Base-by-base conservation (phyloP, 2,888 invertebrate species). In the Agrochola circellaris region DNA sequence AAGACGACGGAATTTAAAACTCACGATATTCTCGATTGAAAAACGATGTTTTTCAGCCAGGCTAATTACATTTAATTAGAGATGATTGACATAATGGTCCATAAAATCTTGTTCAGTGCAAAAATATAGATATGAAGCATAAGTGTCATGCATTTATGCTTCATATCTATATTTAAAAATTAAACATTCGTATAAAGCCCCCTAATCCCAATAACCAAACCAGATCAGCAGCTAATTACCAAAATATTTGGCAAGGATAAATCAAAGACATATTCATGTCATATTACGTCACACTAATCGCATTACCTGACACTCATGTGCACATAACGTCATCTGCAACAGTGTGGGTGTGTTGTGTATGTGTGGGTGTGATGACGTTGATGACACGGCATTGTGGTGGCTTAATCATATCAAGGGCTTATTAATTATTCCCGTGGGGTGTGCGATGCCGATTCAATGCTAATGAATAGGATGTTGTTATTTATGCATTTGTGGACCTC, bases 351-450 rank as follows among this genome's bases (percentile, higher is more conserved):
- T 78, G 74, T 81, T 72, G 69, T 54, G 60, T 72, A 71, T 54
- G 66, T 79, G 77, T 78, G 79, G 71, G 74, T 75, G 70, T 71
- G 83, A 79, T 90, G 89, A 90, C 91, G 91, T 89, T 95, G 94
- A 95, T 95, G 94, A 95, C 94, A 93, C 79, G 86, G 91, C 92
- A 95, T 95, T 95, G 95, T 95, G 94, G 93, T 82, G 87, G 92
- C 90, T 92, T 95, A 95, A 95, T 95, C 94, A 95, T 95, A 95
- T 95, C 93, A 92, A 91, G 91, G 91, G 82, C 91, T 92, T 93
- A 94, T 95, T 95, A 95, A 95, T 95, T 94, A 95, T 95, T 93
- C 95, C 90, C 92, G 76, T 77, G 86, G 91, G 91, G 89, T 89
- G 88, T 87, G 90, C 86, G 74, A 88, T 86, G 88, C 91, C 81